These are phyloP conservation scores for Monochamus saltuarius DNA, from an alignment of 1,140 invertebrate genomes.

Conservation along the genomic window DNA sequence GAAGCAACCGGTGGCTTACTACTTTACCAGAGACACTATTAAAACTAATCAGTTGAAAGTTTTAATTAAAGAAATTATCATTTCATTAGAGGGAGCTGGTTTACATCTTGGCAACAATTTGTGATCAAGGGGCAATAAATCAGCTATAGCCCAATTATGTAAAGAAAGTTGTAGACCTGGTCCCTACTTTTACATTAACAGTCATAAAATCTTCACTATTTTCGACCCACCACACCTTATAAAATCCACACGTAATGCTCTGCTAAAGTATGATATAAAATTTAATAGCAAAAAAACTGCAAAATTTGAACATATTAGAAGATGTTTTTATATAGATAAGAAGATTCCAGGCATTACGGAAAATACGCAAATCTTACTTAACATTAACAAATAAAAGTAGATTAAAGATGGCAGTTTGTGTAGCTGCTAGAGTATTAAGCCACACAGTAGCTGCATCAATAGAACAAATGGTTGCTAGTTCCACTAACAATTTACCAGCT, in stretches of 20 bases:
- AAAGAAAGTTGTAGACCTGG: neutral
- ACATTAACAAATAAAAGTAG: neutral
- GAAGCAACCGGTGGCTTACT: constrained; percentile 28
- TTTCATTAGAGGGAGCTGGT: constrained; percentile 9
- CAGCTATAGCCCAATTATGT: constrained; percentile 16
- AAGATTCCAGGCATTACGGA: constrained; percentile 11
- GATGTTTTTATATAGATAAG: constrained; percentile 12
- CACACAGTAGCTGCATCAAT: constrained; percentile 11
- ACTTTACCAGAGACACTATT: constrained; percentile 19
- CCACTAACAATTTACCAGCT: constrained; percentile 15
- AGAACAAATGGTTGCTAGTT: constrained; percentile 5
- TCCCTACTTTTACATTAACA: constrained; percentile 11
- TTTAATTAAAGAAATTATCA: constrained; percentile 24
- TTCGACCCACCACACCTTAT: constrained; percentile 18
- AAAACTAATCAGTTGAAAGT: constrained; percentile 14
- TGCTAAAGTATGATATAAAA: constrained; percentile 19
- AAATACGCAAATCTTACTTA: constrained; percentile 13
- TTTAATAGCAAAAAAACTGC: constrained; percentile 11
- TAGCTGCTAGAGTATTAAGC: constrained; percentile 7
- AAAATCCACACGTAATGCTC: constrained; percentile 15
- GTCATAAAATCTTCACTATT: constrained; percentile 14
- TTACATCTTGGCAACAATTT: constrained; percentile 25
- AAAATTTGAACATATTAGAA: constrained; percentile 9
- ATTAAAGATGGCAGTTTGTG: constrained; percentile 19
- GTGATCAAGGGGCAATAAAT: constrained; percentile 25